A percentile compares a stretch with the other conserved stretches of the same genome.
Conservation (phyloP, 2,113 vertebrate species). For the Eidolon helvum region DNA sequence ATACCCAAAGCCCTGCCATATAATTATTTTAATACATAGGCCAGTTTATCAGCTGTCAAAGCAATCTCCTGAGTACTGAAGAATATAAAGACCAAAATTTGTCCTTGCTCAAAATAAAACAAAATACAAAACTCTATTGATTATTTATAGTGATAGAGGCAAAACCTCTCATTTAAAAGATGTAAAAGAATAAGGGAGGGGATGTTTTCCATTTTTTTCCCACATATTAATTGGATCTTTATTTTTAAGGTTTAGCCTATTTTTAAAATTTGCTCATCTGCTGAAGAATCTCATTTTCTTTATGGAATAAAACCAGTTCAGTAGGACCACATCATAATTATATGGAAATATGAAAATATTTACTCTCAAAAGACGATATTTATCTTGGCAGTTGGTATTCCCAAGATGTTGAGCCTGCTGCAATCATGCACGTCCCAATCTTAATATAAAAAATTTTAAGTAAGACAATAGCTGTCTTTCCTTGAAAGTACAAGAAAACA, state of each 20-base stretch:
- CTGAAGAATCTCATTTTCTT: constrained; percentile 37
- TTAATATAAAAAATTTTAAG: neutral
- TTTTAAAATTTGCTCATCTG: constrained; percentile 42
- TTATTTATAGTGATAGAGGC: neutral
- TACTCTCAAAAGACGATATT: constrained; percentile 45
- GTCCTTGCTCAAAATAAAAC: constrained; percentile 34
- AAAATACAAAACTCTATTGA: neutral
- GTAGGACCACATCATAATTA: constrained; percentile 1
- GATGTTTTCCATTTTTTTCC: neutral
- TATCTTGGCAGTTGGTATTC: constrained; percentile 32
- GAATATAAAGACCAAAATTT: constrained; percentile 44
- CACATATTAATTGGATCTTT: constrained; percentile 25
- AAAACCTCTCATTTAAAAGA: constrained; percentile 14
- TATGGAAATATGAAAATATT: constrained; percentile 40
- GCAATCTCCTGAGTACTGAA: neutral
- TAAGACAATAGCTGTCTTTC: neutral
- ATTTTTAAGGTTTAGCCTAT: neutral
- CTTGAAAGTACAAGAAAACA: neutral
- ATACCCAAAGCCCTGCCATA: constrained; percentile 68
- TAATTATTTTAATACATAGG: constrained; percentile 73
- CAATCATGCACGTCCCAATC: neutral
- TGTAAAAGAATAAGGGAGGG: neutral
- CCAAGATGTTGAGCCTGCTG: constrained; percentile 19
- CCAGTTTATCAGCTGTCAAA: constrained; percentile 69
- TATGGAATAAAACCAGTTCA: neutral